Percentiles rank a stretch among this genome's conserved stretches.
These are phyloP conservation scores for Eilema caniola DNA, from an alignment of 2,888 invertebrate species.

Conservation along the genomic window DNA sequence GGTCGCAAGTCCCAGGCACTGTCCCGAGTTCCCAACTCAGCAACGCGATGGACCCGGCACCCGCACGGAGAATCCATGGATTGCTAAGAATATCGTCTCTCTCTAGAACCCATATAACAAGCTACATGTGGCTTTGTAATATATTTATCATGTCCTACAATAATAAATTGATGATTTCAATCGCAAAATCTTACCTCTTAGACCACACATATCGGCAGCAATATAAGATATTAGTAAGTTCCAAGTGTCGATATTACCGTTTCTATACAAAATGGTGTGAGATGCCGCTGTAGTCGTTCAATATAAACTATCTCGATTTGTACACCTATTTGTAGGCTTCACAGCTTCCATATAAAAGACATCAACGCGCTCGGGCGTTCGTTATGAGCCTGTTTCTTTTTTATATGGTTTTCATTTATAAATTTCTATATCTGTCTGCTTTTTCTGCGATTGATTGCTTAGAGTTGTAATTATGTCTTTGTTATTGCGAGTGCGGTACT, in stretches of 20 bases:
- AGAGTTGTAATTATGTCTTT: conserved; percentile 44
- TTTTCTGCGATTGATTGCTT: conserved; percentile 46
- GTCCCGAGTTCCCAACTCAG: no score
- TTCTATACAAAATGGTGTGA: conserved; percentile 70
- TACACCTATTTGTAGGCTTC: conserved; percentile 62
- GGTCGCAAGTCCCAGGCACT: no score
- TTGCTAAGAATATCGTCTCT: no score
- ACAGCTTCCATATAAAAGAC: conserved; percentile 46
- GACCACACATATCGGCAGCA: conserved; percentile 55
- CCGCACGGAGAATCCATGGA: no score
- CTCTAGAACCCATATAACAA: no score
- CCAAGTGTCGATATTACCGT: conserved; percentile 71
- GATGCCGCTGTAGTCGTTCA: conserved; percentile 51
- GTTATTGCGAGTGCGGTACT: conserved; percentile 5
- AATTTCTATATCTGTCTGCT: conserved; percentile 36
- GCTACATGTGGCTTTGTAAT: not conserved
- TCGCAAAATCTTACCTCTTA: conserved; percentile 41
- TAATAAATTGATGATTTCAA: not conserved
- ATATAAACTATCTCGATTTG: conserved; percentile 56
- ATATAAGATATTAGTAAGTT: conserved; percentile 70
- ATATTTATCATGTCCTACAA: not conserved
- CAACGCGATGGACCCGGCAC: no score
- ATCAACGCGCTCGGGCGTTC: conserved; percentile 29
- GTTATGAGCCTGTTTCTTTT: conserved; percentile 41
- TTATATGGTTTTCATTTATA: conserved; percentile 36